A percentile compares a stretch with the other conserved stretches of the same genome.
Conservation (phyloP, 2,888 invertebrate species). For the Apotomis turbidana region DNA sequence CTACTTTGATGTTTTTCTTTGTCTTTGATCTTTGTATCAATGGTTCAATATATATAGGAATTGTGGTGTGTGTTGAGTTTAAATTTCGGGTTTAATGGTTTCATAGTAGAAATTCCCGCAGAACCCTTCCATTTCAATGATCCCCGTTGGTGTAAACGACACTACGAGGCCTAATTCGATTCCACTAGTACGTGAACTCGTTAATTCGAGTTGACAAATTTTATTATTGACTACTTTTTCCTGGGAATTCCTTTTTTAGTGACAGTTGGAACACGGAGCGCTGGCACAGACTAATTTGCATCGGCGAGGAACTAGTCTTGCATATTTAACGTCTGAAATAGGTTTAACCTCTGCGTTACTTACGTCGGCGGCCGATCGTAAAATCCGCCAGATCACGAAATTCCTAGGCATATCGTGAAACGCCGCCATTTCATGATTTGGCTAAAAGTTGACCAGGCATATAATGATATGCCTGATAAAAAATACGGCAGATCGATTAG, state of each 20-base stretch:
- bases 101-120: neutral
- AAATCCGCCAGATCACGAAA: too few relatives aligned
- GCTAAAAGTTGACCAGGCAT: too few relatives aligned
- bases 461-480: too few relatives aligned
- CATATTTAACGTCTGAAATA: neutral
- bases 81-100: too few relatives aligned
- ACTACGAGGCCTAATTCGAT: slow-evolving; percentile 16
- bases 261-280: slow-evolving; percentile 8
- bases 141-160: neutral
- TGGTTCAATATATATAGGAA: too few relatives aligned
- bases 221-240: slow-evolving; percentile 25
- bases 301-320: neutral
- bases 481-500: too few relatives aligned
- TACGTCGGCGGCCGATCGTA: too few relatives aligned
- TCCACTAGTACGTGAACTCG: slow-evolving; percentile 18
- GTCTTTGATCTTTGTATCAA: too few relatives aligned
- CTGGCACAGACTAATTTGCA: slow-evolving; percentile 8
- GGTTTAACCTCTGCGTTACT: neutral
- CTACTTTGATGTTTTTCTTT: too few relatives aligned
- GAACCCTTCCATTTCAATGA: neutral
- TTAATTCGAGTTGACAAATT: slow-evolving; percentile 18
- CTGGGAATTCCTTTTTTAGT: slow-evolving; percentile 10
- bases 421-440: too few relatives aligned
- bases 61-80: too few relatives aligned
- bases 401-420: too few relatives aligned